A percentile compares a stretch with the other conserved stretches of the same genome.
These are phyloP conservation scores for Scalopus aquaticus DNA, from an alignment of 2,113 vertebrate species.

Conservation along the genomic window DNA sequence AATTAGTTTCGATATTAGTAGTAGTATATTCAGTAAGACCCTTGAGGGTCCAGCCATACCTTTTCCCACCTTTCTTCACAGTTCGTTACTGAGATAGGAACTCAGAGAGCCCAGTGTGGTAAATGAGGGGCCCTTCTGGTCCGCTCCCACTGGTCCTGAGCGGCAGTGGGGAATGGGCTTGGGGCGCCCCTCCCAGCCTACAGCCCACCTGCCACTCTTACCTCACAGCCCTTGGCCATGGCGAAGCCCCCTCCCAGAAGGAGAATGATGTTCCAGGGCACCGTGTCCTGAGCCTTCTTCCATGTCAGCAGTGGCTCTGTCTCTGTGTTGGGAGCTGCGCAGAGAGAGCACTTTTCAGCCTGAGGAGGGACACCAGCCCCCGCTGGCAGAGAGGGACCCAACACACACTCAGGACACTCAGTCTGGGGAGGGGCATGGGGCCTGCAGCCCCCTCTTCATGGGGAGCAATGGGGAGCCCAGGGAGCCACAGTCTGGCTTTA, in stretches of 20 bases:
- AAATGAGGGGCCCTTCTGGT: rapidly evolving
- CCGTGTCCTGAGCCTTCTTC: conserved; percentile 93
- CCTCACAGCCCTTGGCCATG: conserved; percentile 99
- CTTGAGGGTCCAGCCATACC: neutral
- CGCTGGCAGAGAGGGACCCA: rapidly evolving
- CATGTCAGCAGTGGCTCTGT: conserved; percentile 92
- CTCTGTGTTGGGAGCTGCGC: conserved; percentile 90
- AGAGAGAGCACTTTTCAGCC: conserved; percentile 2
- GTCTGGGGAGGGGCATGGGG: neutral
- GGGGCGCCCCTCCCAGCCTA: rapidly evolving
- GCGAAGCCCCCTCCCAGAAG: conserved; percentile 97
- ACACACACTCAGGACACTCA: neutral
- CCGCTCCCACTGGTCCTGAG: rapidly evolving
- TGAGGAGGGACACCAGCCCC: neutral
- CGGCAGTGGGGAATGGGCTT: too few relatives aligned
- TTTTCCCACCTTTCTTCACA: neutral
- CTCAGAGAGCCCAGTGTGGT: rapidly evolving
- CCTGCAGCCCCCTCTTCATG: neutral
- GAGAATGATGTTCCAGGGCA: conserved; percentile 98
- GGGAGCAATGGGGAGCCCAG: neutral
- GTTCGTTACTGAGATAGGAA: neutral
- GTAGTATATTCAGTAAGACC: rapidly evolving
- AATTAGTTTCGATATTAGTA: rapidly evolving
- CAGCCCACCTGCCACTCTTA: conserved; percentile 61
- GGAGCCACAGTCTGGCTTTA: neutral